phyloP scores from a whole-genome alignment of 1,140 invertebrate genomes.

The Drosophila kurseongensis region DNA sequence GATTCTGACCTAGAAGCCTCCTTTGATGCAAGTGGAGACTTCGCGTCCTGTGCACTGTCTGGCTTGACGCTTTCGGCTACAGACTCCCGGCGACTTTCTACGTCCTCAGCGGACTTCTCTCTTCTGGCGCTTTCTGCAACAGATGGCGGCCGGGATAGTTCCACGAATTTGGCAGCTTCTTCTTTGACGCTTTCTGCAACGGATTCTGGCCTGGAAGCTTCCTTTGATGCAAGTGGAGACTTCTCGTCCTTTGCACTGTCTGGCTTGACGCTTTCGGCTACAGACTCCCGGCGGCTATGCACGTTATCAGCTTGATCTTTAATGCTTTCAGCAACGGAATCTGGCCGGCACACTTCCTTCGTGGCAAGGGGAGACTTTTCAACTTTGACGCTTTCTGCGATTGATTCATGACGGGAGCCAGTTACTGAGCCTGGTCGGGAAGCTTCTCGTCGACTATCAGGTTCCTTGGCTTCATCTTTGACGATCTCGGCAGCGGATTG shows the following conservation, averaged over 20 bases:
- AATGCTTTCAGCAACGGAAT: conserved; percentile 28
- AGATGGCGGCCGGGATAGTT: conserved; percentile 26
- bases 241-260: conserved; percentile 28
- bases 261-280: conserved; percentile 6
- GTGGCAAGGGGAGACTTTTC: too few species aligned
- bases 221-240: conserved; percentile 21
- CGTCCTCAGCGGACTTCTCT: conserved; percentile 8
- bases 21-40: too few species aligned
- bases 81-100: too few species aligned
- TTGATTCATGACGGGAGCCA: conserved; percentile 19
- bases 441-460: conserved; percentile 15
- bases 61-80: too few species aligned
- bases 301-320: conserved; percentile 21
- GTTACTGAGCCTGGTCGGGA: conserved; percentile 54
- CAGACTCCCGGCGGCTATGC: not conserved
- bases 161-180: conserved; percentile 38
- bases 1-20: too few species aligned
- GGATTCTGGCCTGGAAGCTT: conserved; percentile 34
- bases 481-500: conserved; percentile 32
- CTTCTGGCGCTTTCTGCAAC: conserved; percentile 27
- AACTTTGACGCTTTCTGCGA: conserved; percentile 2
- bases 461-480: conserved; percentile 30
- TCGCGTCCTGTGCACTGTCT: too few species aligned
- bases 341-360: conserved; percentile 17
- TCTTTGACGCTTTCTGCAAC: conserved; percentile 34